A percentile compares a stretch with the other conserved stretches of the same genome.
These are phyloP conservation scores for Stercorarius parasiticus DNA, from an alignment of 2,113 vertebrate genomes.

Conservation along the genomic window DNA sequence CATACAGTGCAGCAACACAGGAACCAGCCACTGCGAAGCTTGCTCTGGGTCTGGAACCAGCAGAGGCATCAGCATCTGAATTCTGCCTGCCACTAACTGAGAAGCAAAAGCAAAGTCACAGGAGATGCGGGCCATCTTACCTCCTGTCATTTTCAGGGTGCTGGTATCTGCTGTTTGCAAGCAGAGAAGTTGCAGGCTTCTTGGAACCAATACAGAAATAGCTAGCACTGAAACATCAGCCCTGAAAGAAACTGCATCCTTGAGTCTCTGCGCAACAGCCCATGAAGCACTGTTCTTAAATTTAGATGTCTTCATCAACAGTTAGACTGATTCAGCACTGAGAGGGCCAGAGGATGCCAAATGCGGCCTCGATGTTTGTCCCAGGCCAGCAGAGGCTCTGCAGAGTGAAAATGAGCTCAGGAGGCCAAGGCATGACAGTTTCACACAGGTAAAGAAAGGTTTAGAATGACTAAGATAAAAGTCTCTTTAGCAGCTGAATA, in stretches of 20 bases:
- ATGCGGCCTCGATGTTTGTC: not conserved
- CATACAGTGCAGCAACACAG: not conserved
- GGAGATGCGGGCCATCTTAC: not conserved
- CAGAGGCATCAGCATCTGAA: not conserved
- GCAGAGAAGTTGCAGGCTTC: not conserved
- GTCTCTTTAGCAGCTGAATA: not conserved
- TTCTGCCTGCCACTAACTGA: not conserved
- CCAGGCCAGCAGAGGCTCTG: not conserved
- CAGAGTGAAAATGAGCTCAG: not conserved
- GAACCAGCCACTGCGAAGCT: not conserved
- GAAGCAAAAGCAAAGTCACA: not conserved
- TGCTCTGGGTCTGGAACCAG: accelerated
- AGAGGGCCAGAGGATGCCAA: not conserved
- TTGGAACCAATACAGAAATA: not conserved
- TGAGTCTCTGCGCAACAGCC: not conserved
- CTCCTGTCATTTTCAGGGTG: not conserved
- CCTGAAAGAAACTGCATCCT: not conserved
- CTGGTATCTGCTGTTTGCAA: not conserved
- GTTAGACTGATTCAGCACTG: not conserved
- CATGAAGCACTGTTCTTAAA: not conserved
- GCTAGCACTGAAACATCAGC: not conserved
- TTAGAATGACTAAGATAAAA: not conserved
- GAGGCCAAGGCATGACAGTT: not conserved
- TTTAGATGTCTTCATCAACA: not conserved
- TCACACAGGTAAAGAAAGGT: not conserved